A percentile compares a stretch with the other conserved stretches of the same genome.
Evolutionary conservation across 2,113 vertebrate genomes (phyloP).

Genomic region (Craseonycteris thonglongyai): DNA sequence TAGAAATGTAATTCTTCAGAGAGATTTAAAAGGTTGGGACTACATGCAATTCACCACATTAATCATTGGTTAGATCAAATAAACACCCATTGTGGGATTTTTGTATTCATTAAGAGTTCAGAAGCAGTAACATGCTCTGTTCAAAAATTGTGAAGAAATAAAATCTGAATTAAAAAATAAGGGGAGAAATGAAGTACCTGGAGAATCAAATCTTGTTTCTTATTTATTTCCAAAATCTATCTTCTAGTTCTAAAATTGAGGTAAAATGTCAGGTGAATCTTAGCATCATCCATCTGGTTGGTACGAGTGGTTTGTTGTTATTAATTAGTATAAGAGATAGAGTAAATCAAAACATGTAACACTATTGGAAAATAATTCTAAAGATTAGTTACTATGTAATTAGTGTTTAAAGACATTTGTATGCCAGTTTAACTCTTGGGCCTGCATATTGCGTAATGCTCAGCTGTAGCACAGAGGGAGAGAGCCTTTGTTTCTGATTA

Average conservation of each 20-base stretch:
- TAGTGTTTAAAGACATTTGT: conserved; percentile 43
- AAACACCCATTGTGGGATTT: conserved; percentile 41
- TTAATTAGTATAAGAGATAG: conserved; percentile 17
- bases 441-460: not conserved
- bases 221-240: not conserved
- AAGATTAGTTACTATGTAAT: conserved; percentile 20
- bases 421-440: not conserved
- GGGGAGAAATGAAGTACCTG: not conserved
- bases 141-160: not conserved
- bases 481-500: conserved; percentile 29
- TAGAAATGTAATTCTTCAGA: conserved; percentile 66
- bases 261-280: conserved; percentile 33
- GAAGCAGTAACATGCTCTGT: not conserved
- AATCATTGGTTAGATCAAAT: conserved; percentile 59
- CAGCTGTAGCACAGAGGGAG: not conserved
- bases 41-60: conserved; percentile 51
- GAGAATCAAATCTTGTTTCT: not conserved
- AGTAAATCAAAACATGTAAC: conserved; percentile 7
- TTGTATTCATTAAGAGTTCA: conserved; percentile 52
- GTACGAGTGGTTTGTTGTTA: not conserved
- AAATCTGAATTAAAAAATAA: not conserved
- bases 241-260: not conserved
- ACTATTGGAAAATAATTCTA: not conserved
- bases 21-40: conserved; percentile 64
- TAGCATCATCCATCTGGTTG: conserved; percentile 1